Base-by-base conservation (phyloP, 2,797 vertebrate genomes). In the Paratrypauchen microcephalus region DNA sequence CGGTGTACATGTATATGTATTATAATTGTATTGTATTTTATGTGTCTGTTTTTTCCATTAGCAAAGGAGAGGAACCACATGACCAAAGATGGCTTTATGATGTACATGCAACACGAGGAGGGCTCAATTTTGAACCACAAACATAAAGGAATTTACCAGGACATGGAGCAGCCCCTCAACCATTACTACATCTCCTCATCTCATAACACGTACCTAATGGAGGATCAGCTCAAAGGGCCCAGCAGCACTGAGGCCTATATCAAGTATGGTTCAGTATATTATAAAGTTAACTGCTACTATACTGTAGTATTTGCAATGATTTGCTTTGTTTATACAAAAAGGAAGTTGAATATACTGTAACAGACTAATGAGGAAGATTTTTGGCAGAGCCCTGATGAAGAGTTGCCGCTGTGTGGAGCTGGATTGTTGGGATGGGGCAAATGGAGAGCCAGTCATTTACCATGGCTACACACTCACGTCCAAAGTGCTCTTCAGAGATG, bases 171-270 rank as follows among this genome's bases (percentile, higher is more conserved):
- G 54, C 97, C 98, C 0, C 93, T 99, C 82, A 96, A 92, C 79
- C 93, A 98, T 83, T 99, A 99, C 86, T 94, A 95, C 65, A 95
- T 99, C 83, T 98, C 97, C 0, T 98, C 98, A 52, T 99, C 98
- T 0, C 97, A 99, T 88, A 99, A 99, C 83, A 99, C 97, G 1
- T 99, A 99, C 87, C 93, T 99, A 73, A 95, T 95, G 93, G 95
- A 95, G 30, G 97, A 99, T 88, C 98, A 99, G 78, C 88, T 99
- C 65, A 95, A 87, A 23, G 97, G 97, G 3, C 96, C 96, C 26
- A 99, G 98, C 94, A 99, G 97, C 88, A 97, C 93, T 0, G 98
- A 99, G 79, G 98, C 96, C 86, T 99, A 99, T 72, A 96, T 98
- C 81, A 95, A 95, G 98, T 97, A 92, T 62, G 41, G 28, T 45